Evolutionary conservation across 2,113 vertebrate species (phyloP).

Genomic region (Sorex araneus): DNA sequence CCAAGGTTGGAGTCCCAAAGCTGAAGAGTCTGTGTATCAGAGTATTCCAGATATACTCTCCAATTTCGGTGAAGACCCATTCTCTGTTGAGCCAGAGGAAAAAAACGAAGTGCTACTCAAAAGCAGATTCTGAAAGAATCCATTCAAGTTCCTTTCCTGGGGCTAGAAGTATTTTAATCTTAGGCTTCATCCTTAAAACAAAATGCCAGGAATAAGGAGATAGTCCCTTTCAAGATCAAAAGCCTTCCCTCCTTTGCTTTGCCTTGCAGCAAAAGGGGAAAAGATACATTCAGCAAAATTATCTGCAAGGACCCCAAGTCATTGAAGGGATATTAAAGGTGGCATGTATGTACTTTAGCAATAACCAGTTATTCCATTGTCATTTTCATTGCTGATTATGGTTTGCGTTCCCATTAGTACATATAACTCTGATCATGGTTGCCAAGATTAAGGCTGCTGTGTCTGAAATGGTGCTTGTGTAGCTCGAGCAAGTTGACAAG

Average conservation of each 20-base stretch:
- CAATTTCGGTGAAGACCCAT: background rate
- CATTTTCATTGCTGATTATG: background rate
- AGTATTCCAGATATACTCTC: background rate
- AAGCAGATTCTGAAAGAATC: background rate
- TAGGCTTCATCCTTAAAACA: background rate
- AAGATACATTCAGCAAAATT: conserved; percentile 23
- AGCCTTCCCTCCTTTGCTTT: background rate
- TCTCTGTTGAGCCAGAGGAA: background rate
- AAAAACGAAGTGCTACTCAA: background rate
- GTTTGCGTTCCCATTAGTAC: background rate
- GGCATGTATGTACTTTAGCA: background rate
- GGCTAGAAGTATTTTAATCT: background rate
- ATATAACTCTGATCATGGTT: background rate
- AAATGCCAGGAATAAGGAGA: background rate
- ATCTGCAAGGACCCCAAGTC: background rate
- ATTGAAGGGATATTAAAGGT: background rate
- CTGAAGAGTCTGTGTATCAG: background rate
- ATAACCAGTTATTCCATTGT: background rate
- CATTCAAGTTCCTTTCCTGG: background rate
- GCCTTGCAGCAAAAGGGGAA: background rate
- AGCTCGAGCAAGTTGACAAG: background rate
- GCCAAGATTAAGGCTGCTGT: background rate
- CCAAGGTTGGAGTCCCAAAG: background rate
- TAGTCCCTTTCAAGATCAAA: background rate
- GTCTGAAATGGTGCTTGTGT: background rate